Evolutionary conservation across 2,888 invertebrate genomes (phyloP), one percentile per base, ranked within the genome.

Genomic region (Metacarcinus magister): DNA sequence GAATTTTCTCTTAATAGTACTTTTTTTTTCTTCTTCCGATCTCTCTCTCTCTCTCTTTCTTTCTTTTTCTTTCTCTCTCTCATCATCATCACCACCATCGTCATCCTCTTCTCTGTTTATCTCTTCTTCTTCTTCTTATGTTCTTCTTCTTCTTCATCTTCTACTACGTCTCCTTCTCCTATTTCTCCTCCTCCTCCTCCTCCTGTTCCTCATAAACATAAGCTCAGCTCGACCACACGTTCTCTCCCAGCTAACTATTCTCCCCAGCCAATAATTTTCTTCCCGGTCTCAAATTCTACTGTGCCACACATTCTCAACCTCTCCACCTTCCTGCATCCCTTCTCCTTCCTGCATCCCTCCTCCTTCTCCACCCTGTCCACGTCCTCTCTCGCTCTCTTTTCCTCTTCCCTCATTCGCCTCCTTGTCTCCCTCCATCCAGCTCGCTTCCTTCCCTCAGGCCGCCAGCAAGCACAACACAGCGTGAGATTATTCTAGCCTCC

Each of bases 31-130:
- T 32, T 82, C 82, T 82, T 16, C 16, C 82, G 32, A 32, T 82
- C 82, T 32, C 82, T 82, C 82, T 82, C 82, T 32, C 82, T 82
- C 82, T 82, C 82, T 82, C 82, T 82, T 32, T 82, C 82, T 82
- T 32, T 82, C 82, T 82, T 32, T 67, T 23, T 67, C 67, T 67
- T n/a, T 67, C 67, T 67, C n/a, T 67, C 67, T 67, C 67, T 67
- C 67, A n/a, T n/a, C n/a, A 23, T 67, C 67, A n/a, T 67, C 67
- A 16, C 16, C 54, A 16, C 16, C 54, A 54, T 54, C 54, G 13
- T 54, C 54, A 54, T 54, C 19, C 0, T 23, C 32, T 4, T 82
- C 82, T 82, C 32, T 28, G 3, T 32, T 23, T 82, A 8, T 28
- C 28, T 82, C 32, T 82, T 4, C 32, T 23, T 82, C 32, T 82